Conservation (phyloP, 92 coral and sea anemone genomes). For the Isaurus tuberculatus region DNA sequence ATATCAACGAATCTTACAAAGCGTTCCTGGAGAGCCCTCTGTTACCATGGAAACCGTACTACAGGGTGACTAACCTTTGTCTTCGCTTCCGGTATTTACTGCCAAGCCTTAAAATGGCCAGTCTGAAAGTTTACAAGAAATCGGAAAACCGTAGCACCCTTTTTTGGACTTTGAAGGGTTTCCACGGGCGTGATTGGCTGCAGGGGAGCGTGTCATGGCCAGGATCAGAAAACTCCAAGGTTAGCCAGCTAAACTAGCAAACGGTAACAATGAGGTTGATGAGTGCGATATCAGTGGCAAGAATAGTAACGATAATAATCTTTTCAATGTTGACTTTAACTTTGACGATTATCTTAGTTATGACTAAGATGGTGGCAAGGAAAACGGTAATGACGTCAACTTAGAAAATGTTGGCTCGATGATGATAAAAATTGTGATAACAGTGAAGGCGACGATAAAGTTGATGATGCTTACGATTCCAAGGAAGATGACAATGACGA, state of each 20-base stretch:
- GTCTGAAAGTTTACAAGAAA: constrained; percentile 41
- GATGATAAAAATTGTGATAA: neutral
- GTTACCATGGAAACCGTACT: constrained; percentile 34
- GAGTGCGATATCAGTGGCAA: neutral
- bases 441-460: too few species aligned
- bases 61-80: constrained; percentile 47
- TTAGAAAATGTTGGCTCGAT: neutral
- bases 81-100: constrained; percentile 60
- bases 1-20: neutral
- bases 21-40: constrained; percentile 30
- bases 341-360: neutral
- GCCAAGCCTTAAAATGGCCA: constrained; percentile 24
- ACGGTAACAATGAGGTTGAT: neutral
- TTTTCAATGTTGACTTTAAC: too few species aligned
- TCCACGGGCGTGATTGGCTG: constrained; percentile 70
- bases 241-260: constrained; percentile 14
- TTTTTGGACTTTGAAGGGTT: constrained; percentile 67
- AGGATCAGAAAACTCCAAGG: constrained; percentile 50
- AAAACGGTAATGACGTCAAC: neutral
- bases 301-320: neutral
- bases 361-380: too few species aligned
- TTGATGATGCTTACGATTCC: too few species aligned
- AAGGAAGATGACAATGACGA: too few species aligned
- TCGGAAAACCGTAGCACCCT: neutral
- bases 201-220: constrained; percentile 64